phyloP scores from a whole-genome alignment of 2,797 vertebrate genomes.

The Periophthalmus magnuspinnatus region DNA sequence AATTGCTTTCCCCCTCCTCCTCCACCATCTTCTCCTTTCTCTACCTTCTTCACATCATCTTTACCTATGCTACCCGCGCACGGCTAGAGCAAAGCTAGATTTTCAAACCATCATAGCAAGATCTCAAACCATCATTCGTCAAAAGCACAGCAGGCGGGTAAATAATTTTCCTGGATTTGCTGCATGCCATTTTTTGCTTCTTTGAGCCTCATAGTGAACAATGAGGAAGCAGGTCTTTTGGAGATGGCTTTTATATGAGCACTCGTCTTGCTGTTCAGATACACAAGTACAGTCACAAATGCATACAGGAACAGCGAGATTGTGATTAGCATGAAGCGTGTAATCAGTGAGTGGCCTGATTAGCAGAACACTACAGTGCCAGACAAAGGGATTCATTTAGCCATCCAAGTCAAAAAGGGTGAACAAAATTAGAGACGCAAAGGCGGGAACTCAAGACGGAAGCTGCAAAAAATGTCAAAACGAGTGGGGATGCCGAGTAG shows the following conservation, averaged over 20 bases:
- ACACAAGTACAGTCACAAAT: conserved; percentile 30
- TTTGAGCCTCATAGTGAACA: conserved; percentile 26
- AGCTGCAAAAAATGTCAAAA: conserved; percentile 47
- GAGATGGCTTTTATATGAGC: conserved; percentile 22
- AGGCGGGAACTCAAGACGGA: conserved; percentile 43
- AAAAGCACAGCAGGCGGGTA: conserved; percentile 37
- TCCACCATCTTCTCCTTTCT: conserved; percentile 25
- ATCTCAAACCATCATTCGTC: conserved; percentile 35
- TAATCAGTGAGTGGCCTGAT: conserved; percentile 75
- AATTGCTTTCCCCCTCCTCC: conserved; percentile 69
- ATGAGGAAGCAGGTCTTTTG: conserved; percentile 12
- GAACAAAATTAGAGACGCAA: conserved; percentile 27
- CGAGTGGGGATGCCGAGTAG: conserved; percentile 35
- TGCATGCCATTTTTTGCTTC: not conserved
- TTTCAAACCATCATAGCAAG: conserved; percentile 9
- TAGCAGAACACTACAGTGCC: conserved; percentile 53
- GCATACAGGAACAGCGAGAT: conserved; percentile 20
- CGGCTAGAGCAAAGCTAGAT: conserved; percentile 18
- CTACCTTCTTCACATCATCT: conserved; percentile 5
- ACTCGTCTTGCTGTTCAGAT: conserved; percentile 21
- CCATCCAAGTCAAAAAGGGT: conserved; percentile 42
- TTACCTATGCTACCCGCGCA: conserved; percentile 17
- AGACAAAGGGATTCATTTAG: conserved; percentile 70
- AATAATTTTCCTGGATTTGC: conserved; percentile 17
- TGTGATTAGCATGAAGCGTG: conserved; percentile 61